Evolutionary conservation across 2,113 vertebrate species (phyloP), one percentile per base, ranked within the genome.

Genomic region (Oncorhynchus gorbuscha): DNA sequence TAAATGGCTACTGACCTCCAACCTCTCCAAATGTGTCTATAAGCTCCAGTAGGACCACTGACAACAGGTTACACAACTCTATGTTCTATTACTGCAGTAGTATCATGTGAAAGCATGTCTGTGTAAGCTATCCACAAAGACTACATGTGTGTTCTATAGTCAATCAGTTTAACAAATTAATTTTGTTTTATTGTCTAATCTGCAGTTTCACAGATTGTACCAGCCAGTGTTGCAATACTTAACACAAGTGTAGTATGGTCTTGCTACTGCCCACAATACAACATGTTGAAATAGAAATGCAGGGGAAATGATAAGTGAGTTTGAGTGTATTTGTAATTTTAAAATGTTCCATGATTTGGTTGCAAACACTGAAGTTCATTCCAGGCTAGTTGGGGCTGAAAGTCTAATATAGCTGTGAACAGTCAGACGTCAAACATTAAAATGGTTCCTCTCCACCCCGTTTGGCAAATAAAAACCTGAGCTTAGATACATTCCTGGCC

Each of bases 401-500:
- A 79, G 68, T 49, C 1, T 70, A 12, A 16, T 66, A 35, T 75
- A 76, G 35, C 74, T 76, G 65, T 80, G 65, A 76, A 39, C 39
- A 45, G 9, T 68, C 18, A 49, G 62, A 58, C n/a, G 16, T 6
- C 79, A 74, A 80, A 51, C 39, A 72, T 66, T 45, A 18, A 9
- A 3, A 3, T 69, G 12, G 75, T 76, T 81, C 74, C 14, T 82
- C 75, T 58, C 85, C 74, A 67, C 75, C 76, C 83, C 1, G 22
- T 68, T 45, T 30, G 71, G 68, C 78, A 58, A 81, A 85, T 79
- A 58, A 84, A 76, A 81, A 76, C 61, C 74, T 59, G 62, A 69
- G 69, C 74, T 71, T 22, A 0, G 69, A 78, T 48, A 64, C 77
- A 73, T 81, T 83, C 71, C 74, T 76, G 6, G 30, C 49, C 30